Evolutionary conservation across 2,888 invertebrate genomes (phyloP).

Genomic region (Xanthia togata): DNA sequence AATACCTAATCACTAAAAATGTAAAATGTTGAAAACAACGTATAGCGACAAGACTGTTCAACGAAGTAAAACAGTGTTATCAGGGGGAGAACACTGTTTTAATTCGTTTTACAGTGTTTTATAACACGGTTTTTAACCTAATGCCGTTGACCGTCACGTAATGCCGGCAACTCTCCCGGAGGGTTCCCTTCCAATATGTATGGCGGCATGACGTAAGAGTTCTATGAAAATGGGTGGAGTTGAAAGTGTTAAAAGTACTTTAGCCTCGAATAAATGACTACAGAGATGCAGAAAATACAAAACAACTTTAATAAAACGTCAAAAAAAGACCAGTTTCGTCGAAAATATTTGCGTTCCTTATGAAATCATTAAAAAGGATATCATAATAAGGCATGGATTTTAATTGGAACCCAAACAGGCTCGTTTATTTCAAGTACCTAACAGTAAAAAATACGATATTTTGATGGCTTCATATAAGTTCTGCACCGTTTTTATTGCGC

Average conservation of each 20-base stretch:
- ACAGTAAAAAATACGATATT: constrained; percentile 65
- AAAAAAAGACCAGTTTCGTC: background rate
- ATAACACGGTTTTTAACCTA: too few species aligned
- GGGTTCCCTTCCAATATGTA: too few species aligned
- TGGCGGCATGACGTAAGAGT: too few species aligned
- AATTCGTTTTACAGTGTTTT: too few species aligned
- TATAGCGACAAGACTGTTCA: too few species aligned
- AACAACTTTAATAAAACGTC: background rate
- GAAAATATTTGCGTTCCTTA: constrained; percentile 35
- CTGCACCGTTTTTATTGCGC: constrained; percentile 58
- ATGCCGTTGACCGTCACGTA: too few species aligned
- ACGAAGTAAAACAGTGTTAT: too few species aligned
- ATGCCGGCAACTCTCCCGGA: too few species aligned
- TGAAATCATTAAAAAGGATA: constrained; percentile 44
- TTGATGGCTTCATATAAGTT: constrained; percentile 63
- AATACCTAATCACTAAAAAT: too few species aligned
- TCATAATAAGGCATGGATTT: constrained; percentile 58
- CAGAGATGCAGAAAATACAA: background rate
- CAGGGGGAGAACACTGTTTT: too few species aligned
- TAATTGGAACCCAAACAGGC: constrained; percentile 58
- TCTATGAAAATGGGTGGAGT: too few species aligned
- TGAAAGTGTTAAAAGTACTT: background rate
- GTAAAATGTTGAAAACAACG: too few species aligned
- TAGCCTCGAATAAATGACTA: background rate
- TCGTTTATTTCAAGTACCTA: constrained; percentile 49